A percentile compares a stretch with the other conserved stretches of the same genome.
phyloP scores from a whole-genome alignment of 2,888 invertebrate genomes.

The Ectemnius continuus region DNA sequence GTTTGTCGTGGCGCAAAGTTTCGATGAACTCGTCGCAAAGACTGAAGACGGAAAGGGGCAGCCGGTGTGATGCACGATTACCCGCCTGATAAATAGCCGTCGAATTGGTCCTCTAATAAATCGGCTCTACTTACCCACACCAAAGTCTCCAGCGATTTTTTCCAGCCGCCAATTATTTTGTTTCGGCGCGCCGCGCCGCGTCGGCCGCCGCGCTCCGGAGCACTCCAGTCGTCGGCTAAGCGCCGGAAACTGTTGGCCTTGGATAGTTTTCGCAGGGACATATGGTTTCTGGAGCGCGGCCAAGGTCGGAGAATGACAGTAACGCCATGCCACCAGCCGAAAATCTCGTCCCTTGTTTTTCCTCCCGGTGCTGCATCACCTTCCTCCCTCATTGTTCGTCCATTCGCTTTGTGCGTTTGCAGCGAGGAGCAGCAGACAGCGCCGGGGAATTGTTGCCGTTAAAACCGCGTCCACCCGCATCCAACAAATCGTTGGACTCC shows the following conservation, averaged over 20 bases:
- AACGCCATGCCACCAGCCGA: not conserved
- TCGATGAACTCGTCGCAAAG: constrained; percentile 6
- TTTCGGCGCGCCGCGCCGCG: constrained; percentile 25
- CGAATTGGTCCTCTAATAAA: constrained; percentile 51
- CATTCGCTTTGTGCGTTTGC: not conserved
- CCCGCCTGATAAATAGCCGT: constrained; percentile 54
- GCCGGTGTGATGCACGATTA: constrained; percentile 55
- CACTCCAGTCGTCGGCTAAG: constrained; percentile 8
- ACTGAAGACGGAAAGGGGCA: constrained; percentile 25
- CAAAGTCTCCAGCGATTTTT: constrained; percentile 26
- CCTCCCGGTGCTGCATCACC: not conserved
- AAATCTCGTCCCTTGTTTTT: constrained; percentile 9
- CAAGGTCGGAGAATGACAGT: constrained; percentile 36
- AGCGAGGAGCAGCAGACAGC: not conserved
- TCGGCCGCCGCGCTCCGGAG: not conserved
- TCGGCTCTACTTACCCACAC: constrained; percentile 41
- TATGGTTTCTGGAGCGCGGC: constrained; percentile 40
- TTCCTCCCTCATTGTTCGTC: not conserved
- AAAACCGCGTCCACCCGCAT: not conserved
- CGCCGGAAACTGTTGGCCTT: constrained; percentile 47
- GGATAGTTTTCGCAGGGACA: constrained; percentile 35
- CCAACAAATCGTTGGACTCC: not conserved
- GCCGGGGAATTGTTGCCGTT: not conserved
- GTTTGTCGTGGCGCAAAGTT: constrained; percentile 13
- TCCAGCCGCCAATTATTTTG: constrained; percentile 54